Evolutionary conservation across 2,797 vertebrate species (phyloP).

Genomic region (Borostomias antarcticus): DNA sequence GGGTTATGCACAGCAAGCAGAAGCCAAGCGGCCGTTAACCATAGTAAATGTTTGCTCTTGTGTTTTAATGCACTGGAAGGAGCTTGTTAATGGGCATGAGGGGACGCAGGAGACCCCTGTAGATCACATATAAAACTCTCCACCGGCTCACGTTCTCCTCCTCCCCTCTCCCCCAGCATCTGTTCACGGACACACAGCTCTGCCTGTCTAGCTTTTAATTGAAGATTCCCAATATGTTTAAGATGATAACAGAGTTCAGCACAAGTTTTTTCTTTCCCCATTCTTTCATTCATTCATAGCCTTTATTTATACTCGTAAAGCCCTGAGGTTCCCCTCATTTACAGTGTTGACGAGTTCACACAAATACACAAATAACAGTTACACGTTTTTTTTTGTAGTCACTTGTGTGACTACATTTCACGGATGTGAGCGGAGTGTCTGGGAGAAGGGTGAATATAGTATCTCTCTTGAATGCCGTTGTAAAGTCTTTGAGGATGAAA

Average conservation of each 20-base stretch:
- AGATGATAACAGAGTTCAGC: conserved; percentile 11
- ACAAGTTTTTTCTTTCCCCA: background rate
- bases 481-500: background rate
- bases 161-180: conserved; percentile 25
- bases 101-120: conserved; percentile 24
- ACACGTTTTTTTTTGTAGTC: no score
- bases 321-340: no score
- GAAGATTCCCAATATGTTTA: conserved; percentile 22
- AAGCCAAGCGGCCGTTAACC: conserved; percentile 41
- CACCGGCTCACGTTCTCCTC: conserved; percentile 2
- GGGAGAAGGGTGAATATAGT: background rate
- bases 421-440: background rate
- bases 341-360: no score
- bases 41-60: conserved; percentile 45
- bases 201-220: conserved; percentile 38
- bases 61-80: conserved; percentile 41
- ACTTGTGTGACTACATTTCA: no score
- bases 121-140: conserved; percentile 10
- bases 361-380: no score
- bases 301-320: no score
- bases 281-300: no score
- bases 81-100: conserved; percentile 38
- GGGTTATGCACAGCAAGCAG: conserved; percentile 45
- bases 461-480: background rate
- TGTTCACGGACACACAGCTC: conserved; percentile 30